Evolutionary conservation across 2,888 invertebrate genomes (phyloP).

Genomic region (Torymus auratus): DNA sequence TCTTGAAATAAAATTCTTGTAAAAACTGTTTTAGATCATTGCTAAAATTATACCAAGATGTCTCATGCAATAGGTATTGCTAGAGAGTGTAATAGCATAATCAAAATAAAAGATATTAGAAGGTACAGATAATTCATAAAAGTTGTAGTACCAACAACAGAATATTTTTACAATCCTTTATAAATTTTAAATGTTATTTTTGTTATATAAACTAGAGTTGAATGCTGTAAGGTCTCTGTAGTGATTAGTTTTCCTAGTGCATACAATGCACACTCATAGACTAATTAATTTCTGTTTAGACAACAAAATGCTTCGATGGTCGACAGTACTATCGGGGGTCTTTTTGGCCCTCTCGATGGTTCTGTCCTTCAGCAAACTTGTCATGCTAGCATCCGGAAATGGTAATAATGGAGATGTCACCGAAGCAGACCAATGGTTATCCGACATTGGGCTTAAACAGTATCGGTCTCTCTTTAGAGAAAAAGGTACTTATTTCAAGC

Average conservation of each 20-base stretch:
- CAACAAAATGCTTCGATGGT: conserved; percentile 75
- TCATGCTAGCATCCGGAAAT: conserved; percentile 72
- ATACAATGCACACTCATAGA: background rate
- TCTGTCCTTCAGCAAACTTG: conserved; percentile 73
- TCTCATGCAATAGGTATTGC: no score
- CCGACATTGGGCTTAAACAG: conserved; percentile 84
- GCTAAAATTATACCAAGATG: no score
- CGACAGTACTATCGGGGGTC: conserved; percentile 74
- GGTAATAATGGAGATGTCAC: conserved; percentile 78
- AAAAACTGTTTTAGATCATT: background rate
- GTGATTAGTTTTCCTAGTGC: no score
- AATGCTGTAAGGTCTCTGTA: no score
- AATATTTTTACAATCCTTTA: no score
- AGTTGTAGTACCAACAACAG: no score
- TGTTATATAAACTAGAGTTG: no score
- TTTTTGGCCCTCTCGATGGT: conserved; percentile 75
- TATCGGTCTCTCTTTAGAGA: conserved; percentile 84
- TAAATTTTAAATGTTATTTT: no score
- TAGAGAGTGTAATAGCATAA: no score
- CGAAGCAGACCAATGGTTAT: conserved; percentile 86
- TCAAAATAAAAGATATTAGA: no score
- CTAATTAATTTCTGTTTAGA: conserved; percentile 55
- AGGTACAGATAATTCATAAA: no score
- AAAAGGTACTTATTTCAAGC: conserved; percentile 79
- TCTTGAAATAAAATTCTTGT: no score